phyloP scores from a whole-genome alignment of 2,888 invertebrate species.

The Portevinia maculata region DNA sequence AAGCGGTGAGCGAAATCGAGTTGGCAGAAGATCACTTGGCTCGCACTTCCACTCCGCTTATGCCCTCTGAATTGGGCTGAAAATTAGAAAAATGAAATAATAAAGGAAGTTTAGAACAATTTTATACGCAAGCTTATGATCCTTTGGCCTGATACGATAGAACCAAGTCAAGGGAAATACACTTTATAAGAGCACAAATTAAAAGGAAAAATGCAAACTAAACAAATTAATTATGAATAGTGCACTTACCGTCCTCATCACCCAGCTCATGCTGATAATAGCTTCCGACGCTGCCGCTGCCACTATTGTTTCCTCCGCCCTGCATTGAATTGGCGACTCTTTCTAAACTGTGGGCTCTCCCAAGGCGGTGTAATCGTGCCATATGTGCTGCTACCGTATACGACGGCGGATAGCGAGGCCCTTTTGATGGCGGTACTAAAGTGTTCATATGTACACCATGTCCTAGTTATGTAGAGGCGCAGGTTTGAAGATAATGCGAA shows the following conservation, averaged over 20 bases:
- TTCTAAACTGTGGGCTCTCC: slow-evolving; percentile 93
- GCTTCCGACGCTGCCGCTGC: slow-evolving; percentile 34
- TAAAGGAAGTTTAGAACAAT: no score
- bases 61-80: not conserved
- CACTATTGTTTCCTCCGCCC: slow-evolving; percentile 12
- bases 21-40: not conserved
- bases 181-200: slow-evolving; percentile 3
- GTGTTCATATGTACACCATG: slow-evolving; percentile 47
- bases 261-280: slow-evolving; percentile 65
- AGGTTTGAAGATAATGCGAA: slow-evolving; percentile 11
- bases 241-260: slow-evolving; percentile 66
- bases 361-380: slow-evolving; percentile 91
- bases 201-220: not conserved
- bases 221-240: not conserved
- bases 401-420: slow-evolving; percentile 87
- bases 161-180: not conserved
- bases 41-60: not conserved
- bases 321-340: slow-evolving; percentile 84
- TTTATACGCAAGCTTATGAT: no score
- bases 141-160: no score
- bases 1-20: not conserved
- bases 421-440: slow-evolving; percentile 59
- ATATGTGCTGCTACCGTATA: slow-evolving; percentile 94
- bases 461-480: slow-evolving; percentile 35
- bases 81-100: slow-evolving; percentile 1